A percentile compares a stretch with the other conserved stretches of the same genome.
Evolutionary conservation across 2,797 vertebrate genomes (phyloP).

Genomic region (Podargus strigoides): DNA sequence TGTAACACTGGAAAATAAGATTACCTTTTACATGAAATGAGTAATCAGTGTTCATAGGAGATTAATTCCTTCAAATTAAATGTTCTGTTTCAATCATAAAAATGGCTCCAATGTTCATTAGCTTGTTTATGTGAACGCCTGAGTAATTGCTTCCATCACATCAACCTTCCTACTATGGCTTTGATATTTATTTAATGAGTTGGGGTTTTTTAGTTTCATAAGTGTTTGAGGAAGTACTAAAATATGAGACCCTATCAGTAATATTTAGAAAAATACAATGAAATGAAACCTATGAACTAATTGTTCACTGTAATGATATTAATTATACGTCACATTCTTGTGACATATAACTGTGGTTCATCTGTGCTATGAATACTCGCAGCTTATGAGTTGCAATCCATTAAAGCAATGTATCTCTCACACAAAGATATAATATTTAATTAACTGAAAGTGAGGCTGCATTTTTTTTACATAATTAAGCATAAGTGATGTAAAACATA

Average conservation of each 20-base stretch:
- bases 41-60: neutral
- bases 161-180: neutral
- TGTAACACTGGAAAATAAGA: neutral
- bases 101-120: neutral
- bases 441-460: neutral
- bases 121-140: neutral
- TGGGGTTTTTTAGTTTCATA: neutral
- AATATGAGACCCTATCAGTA: neutral
- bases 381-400: neutral
- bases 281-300: neutral
- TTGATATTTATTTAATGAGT: neutral
- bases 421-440: neutral
- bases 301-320: neutral
- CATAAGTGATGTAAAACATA: neutral
- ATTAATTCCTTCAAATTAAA: neutral
- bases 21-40: neutral
- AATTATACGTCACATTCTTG: neutral
- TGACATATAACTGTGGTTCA: neutral
- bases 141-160: neutral
- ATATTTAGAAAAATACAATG: neutral
- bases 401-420: neutral
- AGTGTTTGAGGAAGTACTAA: neutral
- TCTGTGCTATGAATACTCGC: neutral
- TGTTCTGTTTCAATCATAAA: neutral
- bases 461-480: neutral